Percentiles rank a stretch among this genome's conserved stretches.
phyloP scores from a whole-genome alignment of 2,888 invertebrate species.

The Papilio protenor region DNA sequence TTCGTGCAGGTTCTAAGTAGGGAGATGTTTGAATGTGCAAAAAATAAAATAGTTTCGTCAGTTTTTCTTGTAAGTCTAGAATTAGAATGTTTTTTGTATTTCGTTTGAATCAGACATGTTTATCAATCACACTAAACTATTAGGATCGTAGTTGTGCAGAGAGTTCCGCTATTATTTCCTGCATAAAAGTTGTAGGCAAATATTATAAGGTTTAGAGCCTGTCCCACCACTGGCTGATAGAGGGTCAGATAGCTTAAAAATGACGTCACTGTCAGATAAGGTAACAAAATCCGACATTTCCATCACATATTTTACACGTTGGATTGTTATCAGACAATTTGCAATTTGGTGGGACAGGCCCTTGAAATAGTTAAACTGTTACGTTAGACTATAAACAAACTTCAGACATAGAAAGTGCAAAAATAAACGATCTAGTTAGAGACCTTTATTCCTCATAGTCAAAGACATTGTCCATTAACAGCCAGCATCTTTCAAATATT shows the following conservation, averaged over 20 bases:
- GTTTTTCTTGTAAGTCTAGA: neutral
- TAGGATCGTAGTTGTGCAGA: neutral
- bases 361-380: no score
- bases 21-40: neutral
- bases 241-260: no score
- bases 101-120: neutral
- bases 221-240: no score
- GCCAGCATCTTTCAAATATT: constrained; percentile 25
- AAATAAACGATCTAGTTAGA: neutral
- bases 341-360: no score
- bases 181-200: no score
- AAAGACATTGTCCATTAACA: constrained; percentile 8
- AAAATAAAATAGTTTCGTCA: neutral
- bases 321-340: no score
- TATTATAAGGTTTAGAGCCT: no score
- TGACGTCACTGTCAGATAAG: no score
- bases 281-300: no score
- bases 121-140: neutral
- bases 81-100: neutral
- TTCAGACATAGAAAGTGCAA: neutral
- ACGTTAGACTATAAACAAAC: neutral
- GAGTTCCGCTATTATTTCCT: neutral
- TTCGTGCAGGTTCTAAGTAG: neutral
- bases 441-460: no score
- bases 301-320: no score